Evolutionary conservation across 2,888 invertebrate genomes (phyloP).

Genomic region (Eulithis testata): DNA sequence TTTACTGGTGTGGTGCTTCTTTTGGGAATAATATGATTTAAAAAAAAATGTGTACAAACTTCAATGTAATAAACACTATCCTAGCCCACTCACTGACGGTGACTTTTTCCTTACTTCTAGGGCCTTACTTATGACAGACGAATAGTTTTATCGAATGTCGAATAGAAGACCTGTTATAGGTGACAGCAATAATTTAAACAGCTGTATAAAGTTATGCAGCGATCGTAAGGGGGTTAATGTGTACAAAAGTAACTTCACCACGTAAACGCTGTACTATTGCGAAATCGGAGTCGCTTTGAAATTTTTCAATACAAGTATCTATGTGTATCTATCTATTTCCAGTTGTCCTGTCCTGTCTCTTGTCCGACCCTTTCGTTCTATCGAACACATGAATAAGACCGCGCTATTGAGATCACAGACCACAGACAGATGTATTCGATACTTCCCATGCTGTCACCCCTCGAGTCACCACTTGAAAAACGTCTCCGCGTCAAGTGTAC

Average conservation of each 20-base stretch:
- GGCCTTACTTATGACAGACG: too few relatives aligned
- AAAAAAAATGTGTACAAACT: neutral
- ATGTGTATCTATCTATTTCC: conserved; percentile 39
- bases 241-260: neutral
- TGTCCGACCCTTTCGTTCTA: conserved; percentile 34
- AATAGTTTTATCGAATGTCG: too few relatives aligned
- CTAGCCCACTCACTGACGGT: neutral
- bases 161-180: too few relatives aligned
- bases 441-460: conserved; percentile 58
- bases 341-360: conserved; percentile 32
- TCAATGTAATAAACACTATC: neutral
- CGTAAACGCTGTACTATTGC: conserved; percentile 9
- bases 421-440: conserved; percentile 67
- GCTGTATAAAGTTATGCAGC: too few relatives aligned
- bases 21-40: too few relatives aligned
- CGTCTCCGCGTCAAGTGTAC: conserved; percentile 36
- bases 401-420: conserved; percentile 56
- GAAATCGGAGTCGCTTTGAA: conserved; percentile 32
- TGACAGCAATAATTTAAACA: too few relatives aligned
- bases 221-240: too few relatives aligned
- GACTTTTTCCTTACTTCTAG: too few relatives aligned
- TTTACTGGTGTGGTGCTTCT: too few relatives aligned
- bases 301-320: conserved; percentile 38
- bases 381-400: conserved; percentile 50
- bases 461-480: conserved; percentile 38